Percentiles rank a stretch among this genome's conserved stretches.
phyloP scores from a whole-genome alignment of 2,888 invertebrate species.

The Bhutanitis thaidina region DNA sequence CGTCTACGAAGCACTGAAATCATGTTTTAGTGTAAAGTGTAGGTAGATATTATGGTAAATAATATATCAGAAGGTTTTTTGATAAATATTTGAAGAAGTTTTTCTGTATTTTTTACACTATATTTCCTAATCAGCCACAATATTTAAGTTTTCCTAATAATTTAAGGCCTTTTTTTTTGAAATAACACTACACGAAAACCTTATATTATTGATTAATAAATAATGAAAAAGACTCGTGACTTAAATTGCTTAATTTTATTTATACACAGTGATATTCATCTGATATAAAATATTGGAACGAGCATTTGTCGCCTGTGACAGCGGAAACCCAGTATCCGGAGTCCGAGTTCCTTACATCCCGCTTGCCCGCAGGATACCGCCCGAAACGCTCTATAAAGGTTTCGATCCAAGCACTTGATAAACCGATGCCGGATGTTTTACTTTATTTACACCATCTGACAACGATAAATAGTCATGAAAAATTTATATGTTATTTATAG shows the following conservation, averaged over 20 bases:
- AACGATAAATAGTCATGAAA: conserved; percentile 30
- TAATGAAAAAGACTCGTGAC: background rate
- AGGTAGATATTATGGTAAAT: too few species aligned
- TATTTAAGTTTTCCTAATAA: background rate
- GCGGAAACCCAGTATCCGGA: conserved; percentile 44
- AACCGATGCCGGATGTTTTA: conserved; percentile 57
- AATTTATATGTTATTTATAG: conserved; percentile 26
- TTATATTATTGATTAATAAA: too few species aligned
- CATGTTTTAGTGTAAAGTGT: background rate
- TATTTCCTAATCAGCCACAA: too few species aligned
- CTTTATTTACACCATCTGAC: conserved; percentile 45
- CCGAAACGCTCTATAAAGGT: conserved; percentile 56
- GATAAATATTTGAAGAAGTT: too few species aligned
- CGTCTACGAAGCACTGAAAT: background rate
- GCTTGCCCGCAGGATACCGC: conserved; percentile 52
- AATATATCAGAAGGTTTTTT: too few species aligned
- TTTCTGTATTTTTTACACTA: too few species aligned
- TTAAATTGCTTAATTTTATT: conserved; percentile 5
- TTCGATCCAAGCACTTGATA: conserved; percentile 46
- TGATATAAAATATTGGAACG: conserved; percentile 32
- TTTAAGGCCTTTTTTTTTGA: too few species aligned
- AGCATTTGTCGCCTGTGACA: conserved; percentile 40
- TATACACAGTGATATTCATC: conserved; percentile 23
- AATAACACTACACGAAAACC: too few species aligned
- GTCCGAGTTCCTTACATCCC: conserved; percentile 48